Conservation (phyloP, 2,797 vertebrate species). For the Glyptemys insculpta region DNA sequence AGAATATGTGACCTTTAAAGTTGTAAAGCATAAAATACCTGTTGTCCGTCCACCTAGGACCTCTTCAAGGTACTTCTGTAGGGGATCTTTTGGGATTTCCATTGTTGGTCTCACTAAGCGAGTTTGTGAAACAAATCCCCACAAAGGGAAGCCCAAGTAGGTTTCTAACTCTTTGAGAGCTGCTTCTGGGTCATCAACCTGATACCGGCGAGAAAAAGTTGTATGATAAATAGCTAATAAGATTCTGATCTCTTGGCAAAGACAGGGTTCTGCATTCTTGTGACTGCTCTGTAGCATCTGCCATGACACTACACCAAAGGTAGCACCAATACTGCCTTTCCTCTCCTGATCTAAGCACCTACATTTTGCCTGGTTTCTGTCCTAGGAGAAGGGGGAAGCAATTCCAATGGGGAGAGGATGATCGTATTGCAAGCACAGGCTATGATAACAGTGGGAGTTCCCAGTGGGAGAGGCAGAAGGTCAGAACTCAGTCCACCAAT, state of each 20-base stretch:
- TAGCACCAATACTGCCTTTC: neutral
- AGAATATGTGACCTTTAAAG: neutral
- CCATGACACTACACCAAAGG: neutral
- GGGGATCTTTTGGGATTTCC: conserved; percentile 79
- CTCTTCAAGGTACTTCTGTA: conserved; percentile 81
- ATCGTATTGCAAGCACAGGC: neutral
- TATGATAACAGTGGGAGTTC: neutral
- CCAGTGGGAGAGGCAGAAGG: neutral
- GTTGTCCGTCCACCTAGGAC: conserved; percentile 63
- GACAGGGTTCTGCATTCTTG: neutral
- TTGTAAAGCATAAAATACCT: conserved; percentile 73
- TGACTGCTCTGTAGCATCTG: neutral
- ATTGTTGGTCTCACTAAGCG: conserved; percentile 67
- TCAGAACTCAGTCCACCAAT: neutral
- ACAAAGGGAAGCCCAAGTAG: conserved; percentile 81
- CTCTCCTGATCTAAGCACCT: neutral
- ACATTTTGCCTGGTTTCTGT: neutral
- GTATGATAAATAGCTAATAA: neutral
- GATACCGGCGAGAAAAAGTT: neutral
- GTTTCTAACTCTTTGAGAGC: conserved; percentile 83
- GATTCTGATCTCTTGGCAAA: neutral
- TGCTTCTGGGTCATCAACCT: conserved; percentile 80
- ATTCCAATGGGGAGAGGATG: neutral
- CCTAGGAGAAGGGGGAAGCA: accelerated
- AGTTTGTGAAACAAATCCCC: conserved; percentile 71